These are phyloP conservation scores for Drosophila ercepeae DNA, from an alignment of 1,140 invertebrate genomes.

Conservation along the genomic window DNA sequence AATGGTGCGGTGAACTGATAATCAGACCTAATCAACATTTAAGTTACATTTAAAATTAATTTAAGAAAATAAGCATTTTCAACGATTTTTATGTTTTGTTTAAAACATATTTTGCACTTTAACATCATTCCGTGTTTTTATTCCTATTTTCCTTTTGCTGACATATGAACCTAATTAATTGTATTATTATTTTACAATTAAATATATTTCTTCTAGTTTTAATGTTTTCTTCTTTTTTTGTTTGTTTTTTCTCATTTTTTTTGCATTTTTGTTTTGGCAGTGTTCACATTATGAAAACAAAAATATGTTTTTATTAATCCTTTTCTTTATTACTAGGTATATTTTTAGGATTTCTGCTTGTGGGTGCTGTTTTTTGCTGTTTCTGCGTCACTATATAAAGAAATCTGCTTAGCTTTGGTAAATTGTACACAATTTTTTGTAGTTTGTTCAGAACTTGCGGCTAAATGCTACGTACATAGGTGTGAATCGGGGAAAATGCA, in stretches of 20 bases:
- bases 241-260: conserved; percentile 27
- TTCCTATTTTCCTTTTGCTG: conserved; percentile 42
- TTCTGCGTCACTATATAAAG: conserved; percentile 32
- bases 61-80: conserved; percentile 59
- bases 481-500: conserved; percentile 40
- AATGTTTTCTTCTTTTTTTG: conserved; percentile 22
- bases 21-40: conserved; percentile 59
- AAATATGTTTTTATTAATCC: conserved; percentile 39
- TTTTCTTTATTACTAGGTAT: conserved; percentile 24
- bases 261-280: conserved; percentile 72
- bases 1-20: conserved; percentile 38
- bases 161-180: conserved; percentile 35
- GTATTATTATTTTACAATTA: conserved; percentile 39
- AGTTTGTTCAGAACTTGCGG: conserved; percentile 49
- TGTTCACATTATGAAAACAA: conserved; percentile 69
- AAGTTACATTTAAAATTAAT: conserved; percentile 69
- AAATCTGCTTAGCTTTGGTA: conserved; percentile 73
- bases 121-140: conserved; percentile 51
- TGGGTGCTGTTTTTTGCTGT: conserved; percentile 20
- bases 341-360: conserved; percentile 19
- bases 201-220: conserved; percentile 45
- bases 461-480: conserved; percentile 45
- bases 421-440: conserved; percentile 69
- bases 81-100: conserved; percentile 62
- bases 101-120: conserved; percentile 83